Conservation (phyloP, 2,797 vertebrate genomes). For the Notoglanidium macrostoma region DNA sequence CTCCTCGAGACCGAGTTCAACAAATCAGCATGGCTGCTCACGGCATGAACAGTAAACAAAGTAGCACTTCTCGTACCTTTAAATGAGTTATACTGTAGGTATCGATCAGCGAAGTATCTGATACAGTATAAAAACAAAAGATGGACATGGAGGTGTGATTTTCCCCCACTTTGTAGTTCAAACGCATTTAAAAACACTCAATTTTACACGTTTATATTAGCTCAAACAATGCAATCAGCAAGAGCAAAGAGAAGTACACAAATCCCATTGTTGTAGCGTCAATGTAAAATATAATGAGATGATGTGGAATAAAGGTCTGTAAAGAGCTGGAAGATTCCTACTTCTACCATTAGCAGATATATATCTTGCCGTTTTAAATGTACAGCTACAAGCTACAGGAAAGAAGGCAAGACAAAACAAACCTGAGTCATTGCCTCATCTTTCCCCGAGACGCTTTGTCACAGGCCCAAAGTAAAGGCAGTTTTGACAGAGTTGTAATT, state of each 20-base stretch:
- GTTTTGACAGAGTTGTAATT: constrained; percentile 68
- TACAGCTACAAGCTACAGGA: background rate
- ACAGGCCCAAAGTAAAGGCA: constrained; percentile 56
- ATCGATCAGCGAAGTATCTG: too few relatives aligned
- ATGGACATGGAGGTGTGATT: background rate
- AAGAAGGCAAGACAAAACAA: background rate
- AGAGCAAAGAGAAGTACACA: background rate
- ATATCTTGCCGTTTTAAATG: background rate
- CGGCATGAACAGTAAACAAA: too few relatives aligned
- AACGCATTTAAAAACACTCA: background rate
- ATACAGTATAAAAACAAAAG: too few relatives aligned
- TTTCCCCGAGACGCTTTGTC: constrained; percentile 35
- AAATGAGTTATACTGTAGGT: background rate
- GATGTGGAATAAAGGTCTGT: background rate
- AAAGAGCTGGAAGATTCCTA: background rate
- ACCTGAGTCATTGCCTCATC: constrained; percentile 37
- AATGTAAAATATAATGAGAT: background rate
- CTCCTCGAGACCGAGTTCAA: background rate
- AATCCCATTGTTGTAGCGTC: background rate
- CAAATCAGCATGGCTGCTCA: background rate
- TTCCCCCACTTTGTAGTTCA: background rate
- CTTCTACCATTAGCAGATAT: background rate
- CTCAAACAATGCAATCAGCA: background rate
- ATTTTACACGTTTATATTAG: background rate
- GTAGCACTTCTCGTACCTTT: background rate